A percentile compares a stretch with the other conserved stretches of the same genome.
These are phyloP conservation scores for Calliphora vicina DNA, from an alignment of 1,140 invertebrate genomes.

Conservation along the genomic window DNA sequence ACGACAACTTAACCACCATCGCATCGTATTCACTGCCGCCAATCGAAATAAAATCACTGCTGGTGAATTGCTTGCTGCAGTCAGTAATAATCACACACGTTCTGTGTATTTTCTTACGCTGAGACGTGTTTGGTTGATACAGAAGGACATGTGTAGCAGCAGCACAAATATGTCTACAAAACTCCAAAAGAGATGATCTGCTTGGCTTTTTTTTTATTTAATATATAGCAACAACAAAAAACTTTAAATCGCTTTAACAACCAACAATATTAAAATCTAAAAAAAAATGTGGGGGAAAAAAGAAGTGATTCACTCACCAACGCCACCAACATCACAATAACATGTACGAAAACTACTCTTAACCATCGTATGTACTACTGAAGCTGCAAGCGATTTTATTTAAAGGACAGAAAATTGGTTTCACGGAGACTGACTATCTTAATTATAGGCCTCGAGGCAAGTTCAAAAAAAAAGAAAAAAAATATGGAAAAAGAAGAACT, in stretches of 20 bases:
- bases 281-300: not conserved
- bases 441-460: conserved; percentile 41
- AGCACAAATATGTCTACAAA: not conserved
- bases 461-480: not conserved
- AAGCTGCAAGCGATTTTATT: conserved; percentile 38
- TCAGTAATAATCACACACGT: conserved; percentile 29
- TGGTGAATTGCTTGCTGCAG: conserved; percentile 31
- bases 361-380: not conserved
- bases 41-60: conserved; percentile 32
- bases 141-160: conserved; percentile 31
- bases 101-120: not conserved
- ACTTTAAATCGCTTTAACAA: not conserved
- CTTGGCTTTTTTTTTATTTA: not conserved
- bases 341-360: not conserved
- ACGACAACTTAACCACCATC: conserved; percentile 25
- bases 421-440: conserved; percentile 43
- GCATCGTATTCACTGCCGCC: conserved; percentile 7
- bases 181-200: conserved; percentile 21
- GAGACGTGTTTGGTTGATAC: conserved; percentile 31
- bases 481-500: not conserved
- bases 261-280: not conserved
- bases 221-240: not conserved
- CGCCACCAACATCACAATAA: conserved; percentile 15
- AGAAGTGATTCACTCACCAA: conserved; percentile 35
- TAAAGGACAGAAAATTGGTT: conserved; percentile 43